Base-by-base conservation (phyloP, 2,888 invertebrate species). In the Noctua comes region DNA sequence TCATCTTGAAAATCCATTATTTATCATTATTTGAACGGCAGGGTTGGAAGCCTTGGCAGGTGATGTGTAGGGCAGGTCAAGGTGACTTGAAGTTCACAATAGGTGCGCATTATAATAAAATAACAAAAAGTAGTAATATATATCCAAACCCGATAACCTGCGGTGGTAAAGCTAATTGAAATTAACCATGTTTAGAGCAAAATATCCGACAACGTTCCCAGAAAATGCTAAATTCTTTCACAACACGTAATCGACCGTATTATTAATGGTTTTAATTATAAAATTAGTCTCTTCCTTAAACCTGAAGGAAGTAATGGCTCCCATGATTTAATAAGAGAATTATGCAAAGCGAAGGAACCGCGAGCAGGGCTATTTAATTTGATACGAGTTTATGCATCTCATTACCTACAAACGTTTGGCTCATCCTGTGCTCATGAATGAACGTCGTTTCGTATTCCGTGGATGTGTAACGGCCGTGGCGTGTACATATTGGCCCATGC, bases 331-430 rank as follows among this genome's bases (percentile, higher is more conserved):
- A 84, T 84, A 73, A 73, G 51, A 66, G 75, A 86, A 84, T 84
- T 84, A 84, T 84, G 79, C 84, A 79, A 84, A 87, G 68, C 84
- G 73, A 76, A 71, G 76, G 76, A 86, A 84, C 87, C 84, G 68
- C 79, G 79, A 86, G 87, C 64, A 82, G 76, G 73, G 73, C 84
- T 84, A 79, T 84, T 84, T 86, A 84, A 84, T 84, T 84, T 86
- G 75, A 84, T 84, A 84, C 79, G 84, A 84, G 75, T 76, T 82
- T 86, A 59, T 86, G 84, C 84, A 86, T 84, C 73, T 84, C 79
- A 86, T 86, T 84, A 86, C 46, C 18, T 18, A 66, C 77, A 83
- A 84, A 86, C 78, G 57, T 62, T 68, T 66, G 84, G 64, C 64
- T 70, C 75, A 84, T 84, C 84, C 84, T 84, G 84, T 84, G 68